These are phyloP conservation scores for Nephrotoma appendiculata DNA, from an alignment of 2,888 invertebrate genomes.

Conservation along the genomic window DNA sequence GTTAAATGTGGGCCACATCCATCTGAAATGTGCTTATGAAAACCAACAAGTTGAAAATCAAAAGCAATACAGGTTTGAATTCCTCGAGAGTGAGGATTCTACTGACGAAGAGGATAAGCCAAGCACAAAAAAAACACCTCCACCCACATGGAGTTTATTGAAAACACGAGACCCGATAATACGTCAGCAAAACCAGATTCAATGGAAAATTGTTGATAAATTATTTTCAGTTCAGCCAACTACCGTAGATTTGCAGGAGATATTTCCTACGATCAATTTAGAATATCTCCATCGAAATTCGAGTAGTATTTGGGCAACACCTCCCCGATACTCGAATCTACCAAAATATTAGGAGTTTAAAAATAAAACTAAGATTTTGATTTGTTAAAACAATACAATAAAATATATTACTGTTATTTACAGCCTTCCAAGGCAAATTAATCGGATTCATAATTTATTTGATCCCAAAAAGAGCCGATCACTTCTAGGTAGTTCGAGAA, in stretches of 20 bases:
- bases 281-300: conserved; percentile 52
- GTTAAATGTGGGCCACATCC: background rate
- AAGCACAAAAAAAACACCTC: conserved; percentile 22
- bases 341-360: conserved; percentile 23
- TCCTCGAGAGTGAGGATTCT: conserved; percentile 31
- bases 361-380: too few species aligned
- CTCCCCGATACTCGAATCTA: conserved; percentile 46
- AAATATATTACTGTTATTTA: too few species aligned
- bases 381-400: too few species aligned
- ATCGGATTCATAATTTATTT: too few species aligned
- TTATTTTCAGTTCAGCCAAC: conserved; percentile 46
- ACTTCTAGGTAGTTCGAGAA: too few species aligned
- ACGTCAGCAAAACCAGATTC: conserved; percentile 32
- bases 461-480: too few species aligned
- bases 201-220: conserved; percentile 34
- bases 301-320: conserved; percentile 59
- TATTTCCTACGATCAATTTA: conserved; percentile 54
- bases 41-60: background rate
- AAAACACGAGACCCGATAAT: conserved; percentile 34
- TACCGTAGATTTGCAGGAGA: conserved; percentile 47
- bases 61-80: conserved; percentile 24
- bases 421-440: too few species aligned
- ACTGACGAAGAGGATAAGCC: conserved; percentile 31
- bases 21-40: background rate
- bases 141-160: conserved; percentile 34